Evolutionary conservation across 1,140 invertebrate genomes (phyloP).

Genomic region (Dolichoris vasculosae): DNA sequence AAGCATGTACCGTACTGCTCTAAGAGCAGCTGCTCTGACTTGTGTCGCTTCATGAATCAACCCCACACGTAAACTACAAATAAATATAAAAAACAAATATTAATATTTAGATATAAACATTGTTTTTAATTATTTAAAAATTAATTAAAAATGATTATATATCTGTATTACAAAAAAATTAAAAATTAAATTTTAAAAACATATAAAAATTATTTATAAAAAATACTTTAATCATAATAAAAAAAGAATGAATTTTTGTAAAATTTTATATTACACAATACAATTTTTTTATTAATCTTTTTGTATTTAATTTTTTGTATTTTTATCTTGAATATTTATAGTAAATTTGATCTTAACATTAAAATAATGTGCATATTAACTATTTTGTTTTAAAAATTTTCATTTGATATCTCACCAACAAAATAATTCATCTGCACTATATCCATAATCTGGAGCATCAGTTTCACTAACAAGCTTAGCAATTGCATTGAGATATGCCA

Average conservation of each 20-base stretch:
- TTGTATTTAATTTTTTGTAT: no score
- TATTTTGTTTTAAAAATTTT: background rate
- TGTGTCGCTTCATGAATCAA: conserved; percentile 90
- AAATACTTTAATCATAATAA: no score
- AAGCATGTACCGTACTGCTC: conserved; percentile 89
- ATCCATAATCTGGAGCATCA: conserved; percentile 80
- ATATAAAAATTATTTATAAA: no score
- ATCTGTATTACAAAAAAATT: no score
- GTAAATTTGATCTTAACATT: no score
- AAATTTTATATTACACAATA: background rate
- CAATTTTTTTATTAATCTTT: no score
- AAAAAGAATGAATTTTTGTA: conserved; percentile 5
- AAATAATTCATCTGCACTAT: conserved; percentile 85
- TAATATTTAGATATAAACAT: background rate
- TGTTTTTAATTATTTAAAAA: conserved; percentile 19
- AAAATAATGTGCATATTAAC: background rate
- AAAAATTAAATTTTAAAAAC: no score
- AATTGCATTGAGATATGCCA: conserved; percentile 88
- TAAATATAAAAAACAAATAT: conserved; percentile 54
- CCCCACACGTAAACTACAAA: conserved; percentile 85
- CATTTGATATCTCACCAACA: conserved; percentile 82
- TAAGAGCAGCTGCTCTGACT: conserved; percentile 89
- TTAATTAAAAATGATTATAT: no score
- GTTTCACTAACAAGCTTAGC: conserved; percentile 84
- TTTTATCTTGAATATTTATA: no score